Percentiles rank a stretch among this genome's conserved stretches.
These are phyloP conservation scores for Verasper variegatus DNA, from an alignment of 2,113 vertebrate genomes.

Conservation along the genomic window DNA sequence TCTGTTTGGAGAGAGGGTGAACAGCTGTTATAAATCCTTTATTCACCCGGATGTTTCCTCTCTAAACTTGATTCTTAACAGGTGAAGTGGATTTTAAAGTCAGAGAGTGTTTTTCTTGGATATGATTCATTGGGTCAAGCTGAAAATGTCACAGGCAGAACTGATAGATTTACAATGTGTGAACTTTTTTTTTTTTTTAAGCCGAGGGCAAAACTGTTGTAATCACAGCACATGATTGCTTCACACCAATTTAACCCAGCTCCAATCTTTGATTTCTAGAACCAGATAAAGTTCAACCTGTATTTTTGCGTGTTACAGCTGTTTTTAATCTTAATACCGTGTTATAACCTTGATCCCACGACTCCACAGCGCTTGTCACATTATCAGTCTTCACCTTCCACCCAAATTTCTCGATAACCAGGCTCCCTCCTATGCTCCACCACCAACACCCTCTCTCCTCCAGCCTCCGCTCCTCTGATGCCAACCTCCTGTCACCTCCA, in stretches of 20 bases:
- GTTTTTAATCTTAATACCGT: no score
- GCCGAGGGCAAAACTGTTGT: background rate
- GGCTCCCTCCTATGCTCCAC: no score
- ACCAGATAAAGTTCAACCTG: constrained; percentile 28
- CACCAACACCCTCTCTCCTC: no score
- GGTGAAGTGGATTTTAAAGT: constrained; percentile 10
- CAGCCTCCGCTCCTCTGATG: no score
- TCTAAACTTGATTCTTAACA: background rate
- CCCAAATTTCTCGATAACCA: no score
- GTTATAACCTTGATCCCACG: no score
- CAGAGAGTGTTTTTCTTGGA: background rate
- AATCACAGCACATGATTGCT: constrained; percentile 9
- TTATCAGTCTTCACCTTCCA: no score
- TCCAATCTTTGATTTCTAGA: constrained; percentile 18
- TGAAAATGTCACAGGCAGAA: background rate
- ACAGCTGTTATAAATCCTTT: constrained; percentile 13
- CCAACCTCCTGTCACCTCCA: no score
- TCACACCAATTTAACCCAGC: constrained; percentile 39
- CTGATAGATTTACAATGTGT: background rate
- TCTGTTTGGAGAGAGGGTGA: background rate
- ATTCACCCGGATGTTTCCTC: constrained; percentile 14
- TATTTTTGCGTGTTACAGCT: background rate
- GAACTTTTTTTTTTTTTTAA: constrained; percentile 31
- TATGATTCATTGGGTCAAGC: background rate
- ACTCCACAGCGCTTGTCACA: no score